Base-by-base conservation (phyloP, 2,888 invertebrate genomes). In the Drosophila macrothrix region DNA sequence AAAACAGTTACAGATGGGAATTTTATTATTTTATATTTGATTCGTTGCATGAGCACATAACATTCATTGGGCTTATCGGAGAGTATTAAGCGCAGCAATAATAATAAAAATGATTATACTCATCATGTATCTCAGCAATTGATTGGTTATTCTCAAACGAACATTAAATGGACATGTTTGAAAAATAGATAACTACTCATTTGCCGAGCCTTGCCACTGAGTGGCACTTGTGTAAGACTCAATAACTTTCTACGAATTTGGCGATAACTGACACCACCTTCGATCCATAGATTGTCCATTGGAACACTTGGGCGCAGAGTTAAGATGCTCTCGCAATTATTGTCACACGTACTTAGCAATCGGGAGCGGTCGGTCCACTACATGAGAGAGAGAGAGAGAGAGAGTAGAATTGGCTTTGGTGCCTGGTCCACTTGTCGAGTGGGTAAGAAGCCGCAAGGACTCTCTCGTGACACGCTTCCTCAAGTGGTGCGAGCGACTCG, bases 251-350 rank as follows among this genome's bases (percentile, higher is more conserved):
- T 74, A 31, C 50, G 83, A 87, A 83, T 69, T 79, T 73, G 72
- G 72, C 68, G 83, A 54, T 65, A 83, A 67, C 76, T 58, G 88
- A 87, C 82, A 83, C 88, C 71, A 73, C 22, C 60, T 59, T 28
- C 12, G 16, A 53, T 35, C 35, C 39, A 63, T 49, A 46, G 46
- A 65, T 6, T 7, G 29, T 56, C 5, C 25, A 55, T 2, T 55
- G 41, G 3, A 31, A 58, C 59, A 72, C 53, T 76, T 39, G 43
- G 53, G 35, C 39, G 35, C 39, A 33, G 33, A 33, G 66, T 83
- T 78, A 54, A 55, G 63, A 55, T 61, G 28, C 41, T 12, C 54
- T 28, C 19, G 60, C 53, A 53, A 56, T 64, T 54, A 65, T 62
- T 71, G 74, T 70, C 76, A 82, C 78, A 73, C 70, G 55, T 80